Evolutionary conservation across 2,888 invertebrate genomes (phyloP), one percentile per base, ranked within the genome.

Genomic region (Cyrtodaria siliqua): DNA sequence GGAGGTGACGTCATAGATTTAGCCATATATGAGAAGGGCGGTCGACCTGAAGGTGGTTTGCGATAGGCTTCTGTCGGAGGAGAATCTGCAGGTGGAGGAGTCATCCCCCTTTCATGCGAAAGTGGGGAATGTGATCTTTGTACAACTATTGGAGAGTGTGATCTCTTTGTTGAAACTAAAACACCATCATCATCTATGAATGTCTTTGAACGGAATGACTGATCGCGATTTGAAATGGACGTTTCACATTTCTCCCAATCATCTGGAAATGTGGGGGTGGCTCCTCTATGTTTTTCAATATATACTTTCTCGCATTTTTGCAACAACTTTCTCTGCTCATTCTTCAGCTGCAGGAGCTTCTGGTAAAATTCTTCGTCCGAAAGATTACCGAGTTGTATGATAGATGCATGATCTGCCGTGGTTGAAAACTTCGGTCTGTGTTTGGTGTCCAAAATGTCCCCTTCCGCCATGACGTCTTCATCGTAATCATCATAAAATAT

Each of bases 331-430:
- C 87, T 88, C 63, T 92, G 91, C 68, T 91, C 91, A 40, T 85
- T 83, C 79, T 92, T 92, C 12, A 92, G 79, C 42, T 90, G 77
- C 18, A 85, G 63, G 4, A 92, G 80, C 72, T 86, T 89, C 18
- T 86, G 78, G 78, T 92, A 92, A 77, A 92, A 92, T 66, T 90
- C 89, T 20, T 89, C 91, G 67, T 91, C 91, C 6, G 87, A 83
- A 27, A 91, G 64, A 40, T 85, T 82, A 52, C 82, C 76, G 20
- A 90, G 76, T 38, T 90, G 84, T 8, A 82, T 53, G 14, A 71
- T 50, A 1, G 64, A 50, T 29, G 59, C 63, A n/a, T 61, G 59
- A 26, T 72, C 66, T 26, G 62, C 57, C 14, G 66, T 63, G 20
- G 62, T 55, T 66, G 63, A 61, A 47, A 61, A 71, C 23, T 49